Conservation (phyloP, 2,113 vertebrate genomes). For the Etheostoma cragini region DNA sequence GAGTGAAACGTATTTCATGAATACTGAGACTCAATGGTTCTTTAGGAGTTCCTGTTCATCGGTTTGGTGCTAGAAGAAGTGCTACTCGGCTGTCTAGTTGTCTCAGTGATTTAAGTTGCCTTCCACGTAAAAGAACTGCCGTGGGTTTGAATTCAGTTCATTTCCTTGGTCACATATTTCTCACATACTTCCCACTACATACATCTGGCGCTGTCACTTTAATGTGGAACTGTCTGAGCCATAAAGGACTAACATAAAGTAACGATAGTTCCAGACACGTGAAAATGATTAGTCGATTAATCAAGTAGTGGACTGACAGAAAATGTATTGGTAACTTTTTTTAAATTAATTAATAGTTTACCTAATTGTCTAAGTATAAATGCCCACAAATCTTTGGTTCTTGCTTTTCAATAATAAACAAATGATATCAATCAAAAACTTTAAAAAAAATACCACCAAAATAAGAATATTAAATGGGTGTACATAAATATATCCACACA, state of each 20-base stretch:
- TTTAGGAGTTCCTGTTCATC: constrained; percentile 18
- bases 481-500: no score
- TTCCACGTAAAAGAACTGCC: neutral
- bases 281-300: neutral
- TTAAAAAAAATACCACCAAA: no score
- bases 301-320: neutral
- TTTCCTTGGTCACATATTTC: constrained; percentile 22
- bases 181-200: constrained; percentile 15
- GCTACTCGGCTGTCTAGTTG: constrained; percentile 4
- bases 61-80: constrained; percentile 6
- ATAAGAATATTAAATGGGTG: no score
- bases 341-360: no score
- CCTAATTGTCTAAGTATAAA: no score
- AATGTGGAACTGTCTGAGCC: neutral
- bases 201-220: neutral
- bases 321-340: neutral
- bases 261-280: neutral
- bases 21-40: constrained; percentile 4
- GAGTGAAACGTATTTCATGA: constrained; percentile 33
- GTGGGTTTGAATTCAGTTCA: constrained; percentile 14
- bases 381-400: no score
- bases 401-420: no score
- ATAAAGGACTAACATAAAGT: neutral
- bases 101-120: constrained; percentile 25
- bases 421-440: no score